Evolutionary conservation across 2,797 vertebrate species (phyloP), one percentile per base, ranked within the genome.

Genomic region (Psittacula derbiana): DNA sequence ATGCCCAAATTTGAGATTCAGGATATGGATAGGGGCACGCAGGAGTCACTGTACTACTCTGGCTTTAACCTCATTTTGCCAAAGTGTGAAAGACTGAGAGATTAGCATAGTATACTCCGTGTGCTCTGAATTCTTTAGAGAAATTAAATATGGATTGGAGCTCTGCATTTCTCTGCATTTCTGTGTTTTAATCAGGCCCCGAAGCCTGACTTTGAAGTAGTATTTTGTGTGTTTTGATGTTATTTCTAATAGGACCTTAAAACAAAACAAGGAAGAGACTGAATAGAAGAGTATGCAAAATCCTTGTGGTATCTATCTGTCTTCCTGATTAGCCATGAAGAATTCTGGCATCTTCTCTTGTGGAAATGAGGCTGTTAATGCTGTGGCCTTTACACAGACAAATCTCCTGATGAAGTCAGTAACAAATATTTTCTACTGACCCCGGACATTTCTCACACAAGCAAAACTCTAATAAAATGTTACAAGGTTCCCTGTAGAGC

Each of bases 151-250:
- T 40, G 80, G 86, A 80, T 64, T 79, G 6, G 12, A 83, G 19
- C 47, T 89, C 61, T 46, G 46, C 28, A 62, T 88, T 93, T 89
- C 38, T 83, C n/a, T 70, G 43, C 53, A 67, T 91, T 92, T 94
- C n/a, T 84, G 28, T 38, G 20, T 67, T 94, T 91, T 94, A 97
- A 96, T 96, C 86, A 88, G 47, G 83, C 78, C 87, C 91, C 41
- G 66, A 88, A 95, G 92, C 80, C 21, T 93, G 55, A 93, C 92
- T 96, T 91, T 88, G 88, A 93, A 91, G 87, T 50, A 74, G 47
- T 10, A 47, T 88, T 94, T 93, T 88, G 19, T 83, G 53, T 92
- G 50, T 79, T 92, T 88, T 87, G 11, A 8, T 24, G 27, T 71
- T 82, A 90, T 88, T 61, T 74, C 36, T 71, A 74, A 50, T 5